Base-by-base conservation (phyloP, 2,888 invertebrate genomes). In the Nasonovia ribisnigri region DNA sequence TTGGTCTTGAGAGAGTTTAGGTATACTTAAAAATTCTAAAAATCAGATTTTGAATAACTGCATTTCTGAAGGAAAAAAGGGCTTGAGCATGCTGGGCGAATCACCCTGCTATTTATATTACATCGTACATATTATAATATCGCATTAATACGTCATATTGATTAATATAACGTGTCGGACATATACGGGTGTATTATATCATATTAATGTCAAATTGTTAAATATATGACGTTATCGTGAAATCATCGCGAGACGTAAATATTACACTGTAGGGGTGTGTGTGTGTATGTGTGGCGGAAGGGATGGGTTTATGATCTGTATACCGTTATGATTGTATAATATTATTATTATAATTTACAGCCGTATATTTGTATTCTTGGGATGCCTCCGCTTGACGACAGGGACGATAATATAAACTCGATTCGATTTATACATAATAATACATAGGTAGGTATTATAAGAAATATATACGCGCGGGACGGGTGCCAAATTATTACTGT, bases 321-420 rank as follows among this genome's bases (percentile, higher is more conserved):
- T n/a, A 60, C 60, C 60, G 60, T 60, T 60, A 60, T 60, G 60
- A 60, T 60, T 60, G 60, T n/a, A 60, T 60, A 60, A n/a, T 60
- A 60, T 60, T 60, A n/a, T 60, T 60, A 60, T 60, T 60, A n/a
- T 60, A 60, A 60, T 60, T 60, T n/a, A n/a, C n/a, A 60, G n/a
- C 60, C n/a, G n/a, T n/a, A n/a, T n/a, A n/a, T n/a, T n/a, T 60
- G n/a, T n/a, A n/a, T 89, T 60, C 60, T 60, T 4, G 60, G 60
- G 60, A n/a, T 29, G n/a, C 60, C 13, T 60, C 29, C n/a, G 60
- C n/a, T 60, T 60, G 60, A 60, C 60, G 60, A n/a, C 60, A 60
- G n/a, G n/a, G 60, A 60, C 60, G n/a, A 60, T 60, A 60, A 60
- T n/a, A 11, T 60, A 13, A 3, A 60, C 29, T 60, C 60, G 13